Conservation (phyloP, 2,113 vertebrate species). For the Psittacara wagleri region DNA sequence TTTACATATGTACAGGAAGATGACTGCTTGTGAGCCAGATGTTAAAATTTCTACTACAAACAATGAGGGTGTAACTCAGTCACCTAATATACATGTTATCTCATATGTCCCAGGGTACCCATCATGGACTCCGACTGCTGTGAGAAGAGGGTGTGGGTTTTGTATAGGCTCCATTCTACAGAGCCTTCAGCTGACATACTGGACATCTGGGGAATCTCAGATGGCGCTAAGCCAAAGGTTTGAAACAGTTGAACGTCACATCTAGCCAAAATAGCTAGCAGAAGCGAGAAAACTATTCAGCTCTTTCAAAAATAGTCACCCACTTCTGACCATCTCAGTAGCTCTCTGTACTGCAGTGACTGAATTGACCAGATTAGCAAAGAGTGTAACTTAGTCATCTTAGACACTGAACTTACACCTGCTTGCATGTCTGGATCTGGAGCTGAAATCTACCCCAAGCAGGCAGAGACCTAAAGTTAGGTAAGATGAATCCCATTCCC, state of each 20-base stretch:
- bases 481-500: neutral
- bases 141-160: neutral
- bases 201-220: neutral
- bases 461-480: neutral
- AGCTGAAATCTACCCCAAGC: neutral
- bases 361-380: neutral
- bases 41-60: neutral
- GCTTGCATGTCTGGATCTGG: neutral
- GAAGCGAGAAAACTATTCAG: neutral
- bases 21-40: neutral
- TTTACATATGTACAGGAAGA: neutral
- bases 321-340: neutral
- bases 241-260: neutral
- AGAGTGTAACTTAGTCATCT: neutral
- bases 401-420: neutral
- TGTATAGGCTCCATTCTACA: neutral
- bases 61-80: neutral
- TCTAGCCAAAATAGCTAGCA: neutral
- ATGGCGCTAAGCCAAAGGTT: neutral
- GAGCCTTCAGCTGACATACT: neutral
- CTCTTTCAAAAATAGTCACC: neutral
- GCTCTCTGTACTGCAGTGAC: neutral
- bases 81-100: fast-evolving
- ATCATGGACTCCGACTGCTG: fast-evolving
- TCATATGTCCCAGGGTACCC: neutral